Conservation (phyloP, 1,140 invertebrate genomes). For the Lucilia sericata region DNA sequence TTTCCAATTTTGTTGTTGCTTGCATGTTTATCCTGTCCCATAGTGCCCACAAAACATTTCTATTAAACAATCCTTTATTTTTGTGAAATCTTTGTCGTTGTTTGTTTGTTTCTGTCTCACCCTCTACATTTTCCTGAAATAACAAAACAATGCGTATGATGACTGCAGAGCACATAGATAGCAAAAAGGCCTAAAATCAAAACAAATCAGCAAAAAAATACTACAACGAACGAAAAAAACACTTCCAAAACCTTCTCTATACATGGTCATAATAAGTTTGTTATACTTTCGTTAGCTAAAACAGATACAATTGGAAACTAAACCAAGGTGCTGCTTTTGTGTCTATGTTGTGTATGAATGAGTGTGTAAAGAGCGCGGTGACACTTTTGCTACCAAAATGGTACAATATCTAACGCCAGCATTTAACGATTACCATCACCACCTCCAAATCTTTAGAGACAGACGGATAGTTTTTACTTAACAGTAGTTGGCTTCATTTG, state of each 20-base stretch:
- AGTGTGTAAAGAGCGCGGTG: slow-evolving; percentile 36
- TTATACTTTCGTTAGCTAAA: slow-evolving; percentile 36
- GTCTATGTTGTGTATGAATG: background rate
- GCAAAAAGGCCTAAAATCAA: background rate
- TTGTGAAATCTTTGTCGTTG: background rate
- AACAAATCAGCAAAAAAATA: slow-evolving; percentile 15
- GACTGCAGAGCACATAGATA: background rate
- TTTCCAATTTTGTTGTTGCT: no score
- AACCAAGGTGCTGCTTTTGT: background rate
- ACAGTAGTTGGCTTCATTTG: background rate
- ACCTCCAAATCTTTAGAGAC: slow-evolving; percentile 31
- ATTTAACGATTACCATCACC: slow-evolving; percentile 43
- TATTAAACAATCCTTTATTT: background rate
- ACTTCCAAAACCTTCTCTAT: slow-evolving; percentile 22
- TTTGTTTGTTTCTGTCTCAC: background rate
- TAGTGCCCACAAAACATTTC: background rate
- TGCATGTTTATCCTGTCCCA: background rate
- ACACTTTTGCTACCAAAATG: slow-evolving; percentile 42
- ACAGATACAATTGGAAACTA: background rate
- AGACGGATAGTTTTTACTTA: slow-evolving; percentile 3
- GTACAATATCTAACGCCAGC: slow-evolving; percentile 41
- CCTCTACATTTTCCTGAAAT: background rate
- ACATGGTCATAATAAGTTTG: slow-evolving; percentile 42
- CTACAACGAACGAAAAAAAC: background rate
- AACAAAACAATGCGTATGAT: background rate